These are phyloP conservation scores for Corvus cornix DNA, from an alignment of 2,113 vertebrate species.

Conservation along the genomic window DNA sequence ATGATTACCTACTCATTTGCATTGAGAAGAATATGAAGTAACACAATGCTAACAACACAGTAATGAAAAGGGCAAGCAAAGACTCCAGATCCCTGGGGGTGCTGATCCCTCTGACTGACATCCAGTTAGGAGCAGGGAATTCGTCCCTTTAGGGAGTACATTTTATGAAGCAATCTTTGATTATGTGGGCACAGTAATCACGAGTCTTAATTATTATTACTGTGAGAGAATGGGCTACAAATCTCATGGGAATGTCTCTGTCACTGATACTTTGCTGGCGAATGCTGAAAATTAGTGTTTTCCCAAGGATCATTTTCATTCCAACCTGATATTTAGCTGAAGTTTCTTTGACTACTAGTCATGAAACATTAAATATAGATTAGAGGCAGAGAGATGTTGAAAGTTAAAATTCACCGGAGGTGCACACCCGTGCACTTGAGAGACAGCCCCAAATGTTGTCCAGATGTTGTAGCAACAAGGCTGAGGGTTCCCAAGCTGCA, in stretches of 20 bases:
- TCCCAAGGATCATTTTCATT: conserved; percentile 83
- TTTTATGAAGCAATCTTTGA: conserved; percentile 80
- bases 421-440: conserved; percentile 73
- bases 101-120: conserved; percentile 79
- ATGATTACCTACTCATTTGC: conserved; percentile 78
- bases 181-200: conserved; percentile 83
- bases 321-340: conserved; percentile 79
- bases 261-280: conserved; percentile 72
- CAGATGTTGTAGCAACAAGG: conserved; percentile 78
- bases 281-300: conserved; percentile 71
- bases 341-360: conserved; percentile 80
- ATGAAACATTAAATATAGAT: conserved; percentile 86
- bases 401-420: conserved; percentile 82
- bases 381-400: conserved; percentile 81
- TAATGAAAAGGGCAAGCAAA: conserved; percentile 75
- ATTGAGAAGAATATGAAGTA: conserved; percentile 74
- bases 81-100: conserved; percentile 71
- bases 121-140: conserved; percentile 70
- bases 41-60: conserved; percentile 74
- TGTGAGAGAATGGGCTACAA: conserved; percentile 76
- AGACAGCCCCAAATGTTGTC: conserved; percentile 76
- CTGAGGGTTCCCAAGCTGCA: conserved; percentile 70
- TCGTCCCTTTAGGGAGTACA: conserved; percentile 63
- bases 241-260: conserved; percentile 72
- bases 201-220: conserved; percentile 84